Base-by-base conservation (phyloP, 1,140 invertebrate genomes). In the Megalonaias nervosa region DNA sequence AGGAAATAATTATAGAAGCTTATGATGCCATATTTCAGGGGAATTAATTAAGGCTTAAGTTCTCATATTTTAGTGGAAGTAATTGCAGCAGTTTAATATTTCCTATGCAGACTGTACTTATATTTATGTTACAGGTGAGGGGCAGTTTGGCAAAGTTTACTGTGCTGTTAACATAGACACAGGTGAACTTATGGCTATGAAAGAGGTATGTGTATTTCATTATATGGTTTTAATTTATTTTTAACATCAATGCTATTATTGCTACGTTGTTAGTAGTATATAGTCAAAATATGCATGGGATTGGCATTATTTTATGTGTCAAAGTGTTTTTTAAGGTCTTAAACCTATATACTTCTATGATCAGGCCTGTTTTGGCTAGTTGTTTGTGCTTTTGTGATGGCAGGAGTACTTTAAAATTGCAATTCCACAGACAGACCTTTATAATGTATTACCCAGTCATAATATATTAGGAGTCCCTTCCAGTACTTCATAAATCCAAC, bases 141-240 rank as follows among this genome's bases (percentile, higher is more conserved):
- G 95, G 48, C 92, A 94, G 72, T 96, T 95, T 90, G 95, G 95
- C 13, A 95, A 95, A 90, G 96, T 97, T 19, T 98, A 98, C 88
- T 97, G 96, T 1, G 96, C 96, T 26, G 96, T 98, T 12, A 98
- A 98, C 89, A 97, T 96, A 88, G 94, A 95, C 85, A 96, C 95
- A 66, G 96, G 96, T 16, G 96, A 98, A 90, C 91, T 98, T 82
- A 94, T 98, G 92, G 97, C 97, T 6, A 97, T 98, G 94, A 98
- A 98, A 92, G 96, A 98, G 87, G 88, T 91, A 62, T 77, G 81
- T 68, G 23, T 56, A 56, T 75, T 19, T 73, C 19, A 74, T 70
- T 31, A 9, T 76, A 38, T 60, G 17, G n/a, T 65, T 65, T 71
- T 19, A 19, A 59, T 67, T 67, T 21, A 23, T 38, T 67, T 62